Evolutionary conservation across 2,797 vertebrate genomes (phyloP).

Genomic region (Champsocephalus esox): DNA sequence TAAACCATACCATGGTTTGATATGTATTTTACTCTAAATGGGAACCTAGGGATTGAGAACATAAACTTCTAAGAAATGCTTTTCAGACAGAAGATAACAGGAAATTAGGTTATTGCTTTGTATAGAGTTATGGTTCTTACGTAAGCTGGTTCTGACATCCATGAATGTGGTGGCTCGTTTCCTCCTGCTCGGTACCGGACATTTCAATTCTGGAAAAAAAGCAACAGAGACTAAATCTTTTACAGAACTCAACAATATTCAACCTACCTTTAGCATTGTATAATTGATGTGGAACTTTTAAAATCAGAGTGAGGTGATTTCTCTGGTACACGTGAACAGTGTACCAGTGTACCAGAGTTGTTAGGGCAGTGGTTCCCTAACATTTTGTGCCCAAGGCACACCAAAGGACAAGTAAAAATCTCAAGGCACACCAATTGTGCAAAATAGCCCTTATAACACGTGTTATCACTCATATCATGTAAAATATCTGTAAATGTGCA

Average conservation of each 20-base stretch:
- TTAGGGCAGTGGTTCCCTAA: no score
- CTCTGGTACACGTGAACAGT: neutral
- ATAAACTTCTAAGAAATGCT: no score
- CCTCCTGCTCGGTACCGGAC: conserved; percentile 63
- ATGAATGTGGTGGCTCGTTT: conserved; percentile 73
- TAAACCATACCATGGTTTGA: no score
- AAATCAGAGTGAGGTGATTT: neutral
- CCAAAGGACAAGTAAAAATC: no score
- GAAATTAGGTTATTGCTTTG: neutral
- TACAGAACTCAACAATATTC: neutral
- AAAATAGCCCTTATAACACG: no score
- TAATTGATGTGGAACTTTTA: neutral
- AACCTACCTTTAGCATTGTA: neutral
- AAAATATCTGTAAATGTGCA: no score
- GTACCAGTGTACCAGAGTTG: neutral
- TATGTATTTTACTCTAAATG: no score
- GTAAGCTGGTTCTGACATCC: conserved; percentile 78
- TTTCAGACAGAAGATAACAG: neutral
- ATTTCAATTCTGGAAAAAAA: conserved; percentile 65
- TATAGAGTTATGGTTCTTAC: conserved; percentile 66
- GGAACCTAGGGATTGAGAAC: no score
- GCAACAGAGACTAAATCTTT: conserved; percentile 13
- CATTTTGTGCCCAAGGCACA: no score
- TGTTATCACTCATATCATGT: no score
- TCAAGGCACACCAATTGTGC: no score